Evolutionary conservation across 2,797 vertebrate genomes (phyloP).

Genomic region (Coranthus polyacanthus): DNA sequence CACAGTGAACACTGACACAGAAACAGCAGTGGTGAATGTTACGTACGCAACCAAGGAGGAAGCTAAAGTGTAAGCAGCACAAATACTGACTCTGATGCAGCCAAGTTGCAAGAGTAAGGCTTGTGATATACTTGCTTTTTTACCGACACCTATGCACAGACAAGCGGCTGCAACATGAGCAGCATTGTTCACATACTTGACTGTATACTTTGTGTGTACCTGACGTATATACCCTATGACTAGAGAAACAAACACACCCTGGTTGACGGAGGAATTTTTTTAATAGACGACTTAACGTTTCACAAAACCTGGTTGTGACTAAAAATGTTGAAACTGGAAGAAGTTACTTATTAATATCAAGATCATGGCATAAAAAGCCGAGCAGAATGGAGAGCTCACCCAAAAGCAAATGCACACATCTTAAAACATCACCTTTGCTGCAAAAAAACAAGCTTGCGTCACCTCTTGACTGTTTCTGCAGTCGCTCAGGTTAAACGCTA

Average conservation of each 20-base stretch:
- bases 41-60: constrained; percentile 94
- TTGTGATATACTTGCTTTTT: constrained; percentile 27
- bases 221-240: neutral
- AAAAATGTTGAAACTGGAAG: neutral
- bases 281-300: too few relatives aligned
- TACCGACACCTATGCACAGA: constrained; percentile 1
- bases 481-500: too few relatives aligned
- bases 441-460: too few relatives aligned
- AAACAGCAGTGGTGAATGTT: constrained; percentile 97
- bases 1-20: constrained; percentile 95
- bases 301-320: too few relatives aligned
- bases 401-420: too few relatives aligned
- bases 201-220: constrained; percentile 2
- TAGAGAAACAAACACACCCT: too few relatives aligned
- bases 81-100: constrained; percentile 24
- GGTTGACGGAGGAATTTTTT: too few relatives aligned
- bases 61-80: constrained; percentile 91
- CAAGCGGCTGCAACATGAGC: constrained; percentile 8
- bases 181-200: constrained; percentile 11
- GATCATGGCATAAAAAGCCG: neutral
- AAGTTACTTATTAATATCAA: neutral
- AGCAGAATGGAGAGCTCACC: too few relatives aligned
- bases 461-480: too few relatives aligned
- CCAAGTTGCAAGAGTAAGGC: constrained; percentile 7
- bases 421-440: too few relatives aligned